phyloP scores from a whole-genome alignment of 2,113 vertebrate genomes.

The Pomatostomus ruficeps region DNA sequence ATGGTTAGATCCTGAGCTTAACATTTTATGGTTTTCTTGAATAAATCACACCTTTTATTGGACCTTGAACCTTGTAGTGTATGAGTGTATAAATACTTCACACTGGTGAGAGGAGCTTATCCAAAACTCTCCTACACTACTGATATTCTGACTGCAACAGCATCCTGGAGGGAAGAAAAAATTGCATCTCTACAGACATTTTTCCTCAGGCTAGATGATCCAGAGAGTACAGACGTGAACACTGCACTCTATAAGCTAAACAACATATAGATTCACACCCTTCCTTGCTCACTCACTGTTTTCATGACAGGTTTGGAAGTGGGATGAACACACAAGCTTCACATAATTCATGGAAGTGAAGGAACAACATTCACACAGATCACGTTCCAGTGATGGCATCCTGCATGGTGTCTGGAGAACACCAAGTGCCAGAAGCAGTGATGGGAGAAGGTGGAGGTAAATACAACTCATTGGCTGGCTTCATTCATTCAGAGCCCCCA shows the following conservation, averaged over 20 bases:
- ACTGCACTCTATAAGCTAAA: neutral
- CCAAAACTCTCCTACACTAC: neutral
- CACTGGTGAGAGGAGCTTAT: neutral
- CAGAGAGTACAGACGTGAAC: neutral
- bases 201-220: neutral
- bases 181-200: neutral
- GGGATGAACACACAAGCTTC: neutral
- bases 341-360: neutral
- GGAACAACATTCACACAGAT: neutral
- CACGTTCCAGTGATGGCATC: fast-evolving
- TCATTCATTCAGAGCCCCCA: neutral
- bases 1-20: neutral
- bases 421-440: neutral
- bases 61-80: neutral
- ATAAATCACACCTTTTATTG: neutral
- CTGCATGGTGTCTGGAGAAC: neutral
- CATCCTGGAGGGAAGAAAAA: neutral
- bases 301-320: neutral
- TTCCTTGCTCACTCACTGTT: neutral
- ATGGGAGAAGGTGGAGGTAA: neutral
- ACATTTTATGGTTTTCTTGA: neutral
- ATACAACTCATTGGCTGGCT: neutral
- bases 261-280: neutral
- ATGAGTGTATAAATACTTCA: neutral
- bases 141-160: neutral